These are phyloP conservation scores for Colinus virginianus DNA, from an alignment of 2,113 vertebrate genomes.

Conservation along the genomic window DNA sequence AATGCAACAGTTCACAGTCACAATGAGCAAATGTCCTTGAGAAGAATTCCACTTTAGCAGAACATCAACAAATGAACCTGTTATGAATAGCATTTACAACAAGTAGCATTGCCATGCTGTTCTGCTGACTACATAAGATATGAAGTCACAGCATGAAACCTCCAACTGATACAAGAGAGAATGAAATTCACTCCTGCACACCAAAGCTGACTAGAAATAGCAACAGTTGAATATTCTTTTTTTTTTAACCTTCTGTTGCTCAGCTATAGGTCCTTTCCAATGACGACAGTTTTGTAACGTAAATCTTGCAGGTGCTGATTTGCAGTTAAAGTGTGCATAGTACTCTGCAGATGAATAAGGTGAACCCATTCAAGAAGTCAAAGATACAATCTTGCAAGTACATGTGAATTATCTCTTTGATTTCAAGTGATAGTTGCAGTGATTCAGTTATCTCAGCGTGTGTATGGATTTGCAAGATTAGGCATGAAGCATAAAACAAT, in stretches of 20 bases:
- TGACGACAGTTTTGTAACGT: background rate
- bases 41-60: background rate
- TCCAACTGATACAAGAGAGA: background rate
- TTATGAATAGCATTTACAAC: slow-evolving; percentile 44
- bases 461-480: background rate
- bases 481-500: background rate
- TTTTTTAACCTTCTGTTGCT: background rate
- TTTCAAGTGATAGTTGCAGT: background rate
- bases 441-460: background rate
- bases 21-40: slow-evolving; percentile 34
- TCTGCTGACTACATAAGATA: background rate
- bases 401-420: background rate
- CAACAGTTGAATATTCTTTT: background rate
- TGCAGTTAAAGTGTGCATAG: background rate
- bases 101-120: slow-evolving; percentile 22
- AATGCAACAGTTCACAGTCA: slow-evolving; percentile 40
- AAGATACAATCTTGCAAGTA: background rate
- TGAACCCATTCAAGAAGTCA: background rate
- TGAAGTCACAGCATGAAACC: slow-evolving; percentile 4
- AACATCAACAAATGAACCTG: slow-evolving; percentile 45
- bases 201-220: slow-evolving; percentile 12
- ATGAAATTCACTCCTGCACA: background rate
- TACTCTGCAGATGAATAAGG: background rate
- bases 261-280: background rate
- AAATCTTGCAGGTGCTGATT: background rate